Conservation (phyloP, 2,888 invertebrate species). For the Cephalotes varians region DNA sequence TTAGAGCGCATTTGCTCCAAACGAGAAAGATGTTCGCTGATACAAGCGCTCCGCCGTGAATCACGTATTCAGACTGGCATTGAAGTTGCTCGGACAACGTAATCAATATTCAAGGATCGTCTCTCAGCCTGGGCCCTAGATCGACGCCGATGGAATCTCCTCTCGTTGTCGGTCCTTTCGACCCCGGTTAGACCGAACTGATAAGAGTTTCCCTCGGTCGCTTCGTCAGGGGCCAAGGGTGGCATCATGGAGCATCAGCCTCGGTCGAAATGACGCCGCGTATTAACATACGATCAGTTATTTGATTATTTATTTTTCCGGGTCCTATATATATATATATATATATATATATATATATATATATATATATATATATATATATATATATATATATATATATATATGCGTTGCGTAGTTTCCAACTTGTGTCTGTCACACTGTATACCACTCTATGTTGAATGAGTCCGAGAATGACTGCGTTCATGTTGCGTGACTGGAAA, state of each 20-base stretch:
- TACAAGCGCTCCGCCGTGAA: conserved; percentile 64
- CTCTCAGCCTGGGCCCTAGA: conserved; percentile 63
- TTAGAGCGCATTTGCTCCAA: conserved; percentile 10
- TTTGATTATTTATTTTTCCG: conserved; percentile 52
- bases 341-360: conserved; percentile 62
- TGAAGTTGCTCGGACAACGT: conserved; percentile 71
- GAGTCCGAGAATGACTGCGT: conserved; percentile 82
- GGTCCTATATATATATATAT: conserved; percentile 66
- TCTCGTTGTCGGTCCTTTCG: conserved; percentile 69
- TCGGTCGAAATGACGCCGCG: conserved; percentile 7
- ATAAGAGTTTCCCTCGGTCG: conserved; percentile 68
- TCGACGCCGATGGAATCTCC: conserved; percentile 69
- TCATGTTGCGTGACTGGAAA: conserved; percentile 82
- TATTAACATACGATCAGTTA: conserved; percentile 37
- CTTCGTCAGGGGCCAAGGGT: conserved; percentile 12
- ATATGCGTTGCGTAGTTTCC: conserved; percentile 83
- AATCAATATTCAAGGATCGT: conserved; percentile 74
- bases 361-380: conserved; percentile 71
- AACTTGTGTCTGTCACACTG: conserved; percentile 86
- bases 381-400: conserved; percentile 69
- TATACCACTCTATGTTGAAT: conserved; percentile 84
- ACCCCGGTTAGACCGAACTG: conserved; percentile 58
- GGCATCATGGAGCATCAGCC: background rate
- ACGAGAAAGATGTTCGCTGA: conserved; percentile 29
- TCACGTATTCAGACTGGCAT: conserved; percentile 70